phyloP scores from a whole-genome alignment of 2,113 vertebrate species.

The Anguilla rostrata region DNA sequence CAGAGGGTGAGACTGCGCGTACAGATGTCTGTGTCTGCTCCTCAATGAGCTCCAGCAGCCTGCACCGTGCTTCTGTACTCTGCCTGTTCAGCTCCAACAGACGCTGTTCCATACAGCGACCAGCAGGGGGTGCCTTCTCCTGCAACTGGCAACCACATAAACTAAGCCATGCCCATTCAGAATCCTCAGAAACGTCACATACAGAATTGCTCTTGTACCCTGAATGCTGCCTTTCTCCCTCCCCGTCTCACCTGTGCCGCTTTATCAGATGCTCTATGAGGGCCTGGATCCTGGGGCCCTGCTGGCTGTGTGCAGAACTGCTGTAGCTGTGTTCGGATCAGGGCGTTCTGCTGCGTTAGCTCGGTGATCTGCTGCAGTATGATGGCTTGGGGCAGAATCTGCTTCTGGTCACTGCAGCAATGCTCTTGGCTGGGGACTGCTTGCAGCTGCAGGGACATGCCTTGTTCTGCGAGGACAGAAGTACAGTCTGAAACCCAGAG shows the following conservation, averaged over 20 bases:
- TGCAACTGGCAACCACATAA: not conserved
- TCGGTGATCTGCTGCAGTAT: conserved; percentile 74
- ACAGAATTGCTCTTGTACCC: not conserved
- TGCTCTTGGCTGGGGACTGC: not conserved
- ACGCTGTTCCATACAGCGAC: conserved; percentile 74
- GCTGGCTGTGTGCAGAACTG: conserved; percentile 42
- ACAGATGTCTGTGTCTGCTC: conserved; percentile 75
- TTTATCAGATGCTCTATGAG: not conserved
- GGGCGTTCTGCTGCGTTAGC: conserved; percentile 76
- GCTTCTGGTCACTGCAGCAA: not conserved
- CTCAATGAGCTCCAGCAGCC: conserved; percentile 84
- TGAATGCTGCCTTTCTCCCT: not conserved
- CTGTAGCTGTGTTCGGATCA: conserved; percentile 73
- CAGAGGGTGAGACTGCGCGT: conserved; percentile 50
- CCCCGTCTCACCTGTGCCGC: not conserved
- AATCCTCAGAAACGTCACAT: not conserved
- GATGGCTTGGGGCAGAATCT: conserved; percentile 44
- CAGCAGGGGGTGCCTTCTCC: conserved; percentile 29
- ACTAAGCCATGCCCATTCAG: not conserved
- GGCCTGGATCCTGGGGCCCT: conserved; percentile 8
- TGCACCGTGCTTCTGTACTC: conserved; percentile 79
- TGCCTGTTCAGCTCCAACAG: conserved; percentile 87
- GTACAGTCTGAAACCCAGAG: too few species aligned
- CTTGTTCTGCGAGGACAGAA: not conserved
- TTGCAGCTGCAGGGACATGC: not conserved